Evolutionary conservation across 2,797 vertebrate genomes (phyloP).

Genomic region (Rousettus madagascariensis): DNA sequence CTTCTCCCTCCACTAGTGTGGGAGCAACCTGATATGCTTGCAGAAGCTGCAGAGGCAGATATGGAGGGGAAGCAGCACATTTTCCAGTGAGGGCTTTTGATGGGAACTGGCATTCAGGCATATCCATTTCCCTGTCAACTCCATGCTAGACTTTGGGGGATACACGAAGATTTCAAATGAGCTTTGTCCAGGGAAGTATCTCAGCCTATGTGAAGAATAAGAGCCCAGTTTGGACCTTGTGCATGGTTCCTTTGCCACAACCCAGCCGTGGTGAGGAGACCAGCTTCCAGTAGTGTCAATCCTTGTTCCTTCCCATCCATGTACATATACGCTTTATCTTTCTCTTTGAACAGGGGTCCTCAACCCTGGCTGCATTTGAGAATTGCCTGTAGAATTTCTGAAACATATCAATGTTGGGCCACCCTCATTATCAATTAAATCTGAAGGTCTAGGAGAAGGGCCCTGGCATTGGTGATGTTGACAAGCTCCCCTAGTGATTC

Average conservation of each 20-base stretch:
- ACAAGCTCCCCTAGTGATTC: neutral
- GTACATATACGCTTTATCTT: neutral
- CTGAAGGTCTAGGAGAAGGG: neutral
- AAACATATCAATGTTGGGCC: neutral
- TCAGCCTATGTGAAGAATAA: neutral
- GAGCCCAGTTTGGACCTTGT: neutral
- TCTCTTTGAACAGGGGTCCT: neutral
- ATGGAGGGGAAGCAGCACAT: neutral
- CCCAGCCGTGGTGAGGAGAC: neutral
- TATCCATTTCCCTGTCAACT: neutral
- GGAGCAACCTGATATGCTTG: neutral
- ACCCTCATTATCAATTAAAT: neutral
- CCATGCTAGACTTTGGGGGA: neutral
- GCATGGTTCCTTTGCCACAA: neutral
- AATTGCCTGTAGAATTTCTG: neutral
- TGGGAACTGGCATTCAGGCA: neutral
- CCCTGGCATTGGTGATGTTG: neutral
- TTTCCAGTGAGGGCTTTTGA: neutral
- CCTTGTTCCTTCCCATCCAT: neutral
- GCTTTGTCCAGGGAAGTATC: neutral
- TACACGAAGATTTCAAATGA: neutral
- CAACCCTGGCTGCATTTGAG: neutral
- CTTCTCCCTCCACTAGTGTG: neutral
- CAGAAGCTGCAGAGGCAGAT: slow-evolving; percentile 34
- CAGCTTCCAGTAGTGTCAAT: neutral